Evolutionary conservation across 2,888 invertebrate species (phyloP).

Genomic region (Drosophila helvetica): DNA sequence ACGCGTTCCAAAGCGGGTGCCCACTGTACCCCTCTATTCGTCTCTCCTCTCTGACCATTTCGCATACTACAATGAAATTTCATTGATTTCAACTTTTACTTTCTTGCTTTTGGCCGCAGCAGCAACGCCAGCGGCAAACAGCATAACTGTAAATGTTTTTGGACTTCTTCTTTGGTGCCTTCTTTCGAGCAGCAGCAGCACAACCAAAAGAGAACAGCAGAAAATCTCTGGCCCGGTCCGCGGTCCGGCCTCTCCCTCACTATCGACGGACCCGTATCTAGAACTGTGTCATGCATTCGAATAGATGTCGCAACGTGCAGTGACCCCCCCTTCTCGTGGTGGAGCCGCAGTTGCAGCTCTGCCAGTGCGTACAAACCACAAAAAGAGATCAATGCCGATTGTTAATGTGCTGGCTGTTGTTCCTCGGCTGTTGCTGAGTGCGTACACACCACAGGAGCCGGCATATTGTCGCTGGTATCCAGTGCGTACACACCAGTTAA

Average conservation of each 20-base stretch:
- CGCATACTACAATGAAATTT: slow-evolving; percentile 47
- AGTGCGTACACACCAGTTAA: not conserved
- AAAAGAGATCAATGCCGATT: slow-evolving; percentile 1
- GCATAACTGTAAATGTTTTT: slow-evolving; percentile 36
- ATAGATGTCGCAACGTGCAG: slow-evolving; percentile 1
- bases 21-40: not conserved
- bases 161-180: slow-evolving; percentile 35
- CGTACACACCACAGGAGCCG: not conserved
- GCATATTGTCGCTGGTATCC: not conserved
- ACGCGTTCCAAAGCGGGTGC: not conserved
- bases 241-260: slow-evolving; percentile 2
- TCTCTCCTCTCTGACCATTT: slow-evolving; percentile 3
- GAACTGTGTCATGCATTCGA: slow-evolving; percentile 1
- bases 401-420: not conserved
- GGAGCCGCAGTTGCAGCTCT: not conserved
- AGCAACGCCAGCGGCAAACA: slow-evolving; percentile 2
- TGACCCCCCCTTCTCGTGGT: not conserved
- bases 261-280: slow-evolving; percentile 3
- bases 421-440: slow-evolving; percentile 1
- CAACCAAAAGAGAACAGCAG: slow-evolving; percentile 24
- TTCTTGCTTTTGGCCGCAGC: slow-evolving; percentile 35
- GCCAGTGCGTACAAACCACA: not conserved
- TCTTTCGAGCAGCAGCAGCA: slow-evolving; percentile 24
- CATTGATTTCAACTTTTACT: slow-evolving; percentile 70
- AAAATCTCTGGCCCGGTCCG: slow-evolving; percentile 10